Evolutionary conservation across 2,888 invertebrate genomes (phyloP), one percentile per base, ranked within the genome.

Genomic region (Netelia melanura): DNA sequence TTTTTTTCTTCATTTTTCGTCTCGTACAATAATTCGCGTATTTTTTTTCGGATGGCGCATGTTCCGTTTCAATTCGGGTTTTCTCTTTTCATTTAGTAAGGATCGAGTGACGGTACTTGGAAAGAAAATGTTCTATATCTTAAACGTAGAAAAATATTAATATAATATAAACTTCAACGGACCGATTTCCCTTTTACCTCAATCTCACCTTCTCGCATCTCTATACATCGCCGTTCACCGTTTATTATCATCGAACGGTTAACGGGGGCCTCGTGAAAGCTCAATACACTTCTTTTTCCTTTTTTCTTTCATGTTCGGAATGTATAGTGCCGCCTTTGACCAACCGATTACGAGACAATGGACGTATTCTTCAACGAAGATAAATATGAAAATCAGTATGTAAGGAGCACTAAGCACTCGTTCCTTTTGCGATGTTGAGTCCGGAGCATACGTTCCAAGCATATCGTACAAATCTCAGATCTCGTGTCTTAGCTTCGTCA

Each of bases 81-180:
- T 0, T 21, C 52, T 67, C 17, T 78, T 79, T 44, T 58, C 56
- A 72, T 79, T 65, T 70, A 70, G 61, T 64, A 71, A 86, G 74
- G 48, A 84, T 70, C 82, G 81, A 83, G 77, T 76, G 78, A 79
- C 68, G 43, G 74, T 77, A 72, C 74, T 82, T 78, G 67, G 75
- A 87, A 87, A 72, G 54, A 70, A 84, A 87, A 81, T 72, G 79
- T 64, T 62, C 75, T 84, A 65, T 80, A 84, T 72, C 71, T 84
- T 72, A 72, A 86, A 86, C 71, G 83, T 87, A 87, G 81, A 87
- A 87, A 87, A 87, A 87, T 87, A 87, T 87, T 77, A 87, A 82
- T 86, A 75, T 74, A 81, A 81, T 82, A 83, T 85, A 74, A 85
- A 81, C 72, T 79, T 86, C 58, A 85, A 86, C 81, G 80, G 48